Conservation (phyloP, 1,140 invertebrate genomes). For the Drosophila ohnishii region DNA sequence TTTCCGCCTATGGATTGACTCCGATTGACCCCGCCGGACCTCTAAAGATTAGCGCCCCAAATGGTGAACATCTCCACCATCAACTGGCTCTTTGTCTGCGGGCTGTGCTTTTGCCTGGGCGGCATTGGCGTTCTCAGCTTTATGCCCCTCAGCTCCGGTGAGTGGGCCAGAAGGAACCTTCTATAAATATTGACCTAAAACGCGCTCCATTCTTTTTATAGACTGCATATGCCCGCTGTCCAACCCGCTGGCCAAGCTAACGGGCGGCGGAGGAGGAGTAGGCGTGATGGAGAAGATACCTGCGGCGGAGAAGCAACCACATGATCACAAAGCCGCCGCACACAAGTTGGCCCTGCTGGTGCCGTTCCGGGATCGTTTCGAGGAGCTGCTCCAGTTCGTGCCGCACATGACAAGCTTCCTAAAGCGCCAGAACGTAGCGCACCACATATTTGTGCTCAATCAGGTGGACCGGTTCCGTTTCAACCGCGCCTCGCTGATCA, state of each 20-base stretch:
- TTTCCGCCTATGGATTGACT: conserved; percentile 18
- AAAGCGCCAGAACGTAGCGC: conserved; percentile 90
- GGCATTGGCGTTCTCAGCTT: conserved; percentile 75
- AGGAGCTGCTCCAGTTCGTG: conserved; percentile 95
- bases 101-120: conserved; percentile 70
- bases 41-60: conserved; percentile 21
- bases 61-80: conserved; percentile 75
- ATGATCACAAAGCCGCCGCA: conserved; percentile 4
- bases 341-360: conserved; percentile 76
- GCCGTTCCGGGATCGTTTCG: conserved; percentile 91
- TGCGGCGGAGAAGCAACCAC: conserved; percentile 2
- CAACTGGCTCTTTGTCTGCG: conserved; percentile 79
- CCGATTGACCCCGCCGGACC: not conserved
- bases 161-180: conserved; percentile 1
- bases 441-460: conserved; percentile 96
- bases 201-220: conserved; percentile 30
- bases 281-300: not conserved
- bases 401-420: conserved; percentile 96
- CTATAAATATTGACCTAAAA: conserved; percentile 51
- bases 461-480: conserved; percentile 95
- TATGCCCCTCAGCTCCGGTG: conserved; percentile 75
- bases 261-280: not conserved
- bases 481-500: conserved; percentile 98
- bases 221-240: conserved; percentile 77
- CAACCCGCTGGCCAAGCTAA: conserved; percentile 45